Base-by-base conservation (phyloP, 2,797 vertebrate species). In the Neosalanx taihuensis region DNA sequence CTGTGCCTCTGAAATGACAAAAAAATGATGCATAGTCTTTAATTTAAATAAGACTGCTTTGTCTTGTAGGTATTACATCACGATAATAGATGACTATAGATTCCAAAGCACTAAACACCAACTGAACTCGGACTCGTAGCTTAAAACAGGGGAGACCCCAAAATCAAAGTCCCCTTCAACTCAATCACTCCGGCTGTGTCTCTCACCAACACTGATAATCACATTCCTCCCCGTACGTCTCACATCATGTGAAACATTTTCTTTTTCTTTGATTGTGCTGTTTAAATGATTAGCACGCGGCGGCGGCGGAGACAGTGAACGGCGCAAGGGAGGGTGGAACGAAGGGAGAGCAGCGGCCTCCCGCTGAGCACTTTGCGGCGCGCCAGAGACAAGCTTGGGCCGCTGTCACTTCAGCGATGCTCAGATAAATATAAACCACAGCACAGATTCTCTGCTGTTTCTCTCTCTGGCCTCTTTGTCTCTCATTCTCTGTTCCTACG, bases 211-310 rank as follows among this genome's bases (percentile, higher is more conserved):
- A 91, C 88, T 91, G 92, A 93, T 92, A 91, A 93, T 91, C 91
- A 88, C 85, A 89, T 89, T 87, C 89, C 87, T 88, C 83, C 86
- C 77, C 72, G 87, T 87, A 89, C 91, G 86, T 89, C 88, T 88
- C 88, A 88, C 85, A 84, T 83, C 73, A 84, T 83, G 87, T 90
- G 88, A 89, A 92, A 92, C 91, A 92, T 88, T 82, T 64, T 84
- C 84, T 89, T 86, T 46, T 86, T 84, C 92, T 94, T 94, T 94
- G 93, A 93, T 92, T 93, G 90, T 85, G 86, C 90, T 92, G 90
- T 92, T 93, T 92, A 92, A 94, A 92, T 94, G 89, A 94, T 93
- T 93, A 93, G 90, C 89, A 79, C 87, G 82, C 86, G 88, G 90
- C 90, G 89, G 90, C 89, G 72, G 85, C 73, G 72, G 84, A 91